Base-by-base conservation (phyloP, 2,888 invertebrate genomes). In the Carpatolechia fugitivella region DNA sequence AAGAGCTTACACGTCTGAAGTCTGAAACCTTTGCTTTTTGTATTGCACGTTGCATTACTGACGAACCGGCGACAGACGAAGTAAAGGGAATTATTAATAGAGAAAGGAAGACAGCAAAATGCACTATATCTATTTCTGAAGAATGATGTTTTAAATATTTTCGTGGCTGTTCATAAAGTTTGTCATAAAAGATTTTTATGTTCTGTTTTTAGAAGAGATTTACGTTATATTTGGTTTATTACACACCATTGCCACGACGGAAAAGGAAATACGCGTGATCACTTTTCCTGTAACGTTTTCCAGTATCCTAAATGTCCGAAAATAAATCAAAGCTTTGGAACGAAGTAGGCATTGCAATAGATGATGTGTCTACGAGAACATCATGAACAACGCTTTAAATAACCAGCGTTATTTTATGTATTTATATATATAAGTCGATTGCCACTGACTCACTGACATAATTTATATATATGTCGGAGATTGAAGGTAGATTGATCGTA, bases 11-110 rank as follows among this genome's bases (percentile, higher is more conserved):
- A n/a, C n/a, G n/a, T 31, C 16, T 10, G 1, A 14, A 8, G 14
- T 31, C 31, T 46, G 6, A 29, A 29, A 10, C 11, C 11, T 47
- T 30, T 47, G 31, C 47, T 47, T 47, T 41, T 49, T 46, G 30
- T 49, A 33, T 54, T 54, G 40, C 49, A 40, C 40, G 41, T 54
- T 54, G 40, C 49, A 40, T 48, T 41, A 41, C 54, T 54, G 49
- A 54, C 41, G 47, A 31, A 30, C 36, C n/a, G 40, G 33, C 54
- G 54, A 49, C 54, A 38, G 40, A 52, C 30, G 44, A 40, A 40
- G 10, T 31, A 30, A 54, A 36, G 40, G 40, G 31, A 54, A 54
- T 31, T 54, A 48, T 48, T 47, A 48, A 54, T 48, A 54, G 38
- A 35, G 31, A 54, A 48, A 16, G 38, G 24, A 53, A 46, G 40